Evolutionary conservation across 1,140 invertebrate genomes (phyloP), one percentile per base, ranked within the genome.

Genomic region (Hyphantria cunea): DNA sequence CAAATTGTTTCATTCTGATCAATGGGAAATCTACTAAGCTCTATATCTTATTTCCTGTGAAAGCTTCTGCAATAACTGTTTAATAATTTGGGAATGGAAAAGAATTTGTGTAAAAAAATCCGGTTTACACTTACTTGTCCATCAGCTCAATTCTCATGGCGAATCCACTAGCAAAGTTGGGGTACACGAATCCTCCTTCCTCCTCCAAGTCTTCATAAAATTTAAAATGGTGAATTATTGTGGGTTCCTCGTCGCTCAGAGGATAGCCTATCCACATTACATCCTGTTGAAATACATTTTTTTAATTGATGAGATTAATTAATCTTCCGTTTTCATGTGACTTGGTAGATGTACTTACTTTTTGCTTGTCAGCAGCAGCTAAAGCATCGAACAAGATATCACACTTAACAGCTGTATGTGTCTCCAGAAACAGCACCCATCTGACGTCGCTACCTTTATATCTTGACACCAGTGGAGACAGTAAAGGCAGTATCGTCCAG

Each of bases 201-300:
- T 92, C 92, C 59, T 92, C 92, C n/a, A 94, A 53, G 42, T 87
- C 78, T 39, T 90, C 87, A 64, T 82, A 85, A 44, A 78, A 93
- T 0, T 93, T 93, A 92, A 96, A 98, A 84, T 98, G 97, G 90
- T 98, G 97, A 64, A 97, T 97, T 48, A 98, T 98, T 3, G 95
- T 96, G 0, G 96, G 93, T 79, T 96, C 94, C 51, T 91, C 81
- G 81, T 98, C 97, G 65, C 93, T 91, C 4, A 98, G 83, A 11
- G 93, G 94, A 81, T 96, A 93, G 13, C 97, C 96, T 56, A 97
- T 78, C 89, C 89, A 92, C 74, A 78, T 81, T 6, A 69, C 72
- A 6, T 89, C 83, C 87, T 90, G 56, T 47, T 44, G 49, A 17
- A 54, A 47, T 49, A 50, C 9, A 0, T 13, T 7, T 8, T 0